Base-by-base conservation (phyloP, 2,113 vertebrate genomes). In the Polypterus bichir region DNA sequence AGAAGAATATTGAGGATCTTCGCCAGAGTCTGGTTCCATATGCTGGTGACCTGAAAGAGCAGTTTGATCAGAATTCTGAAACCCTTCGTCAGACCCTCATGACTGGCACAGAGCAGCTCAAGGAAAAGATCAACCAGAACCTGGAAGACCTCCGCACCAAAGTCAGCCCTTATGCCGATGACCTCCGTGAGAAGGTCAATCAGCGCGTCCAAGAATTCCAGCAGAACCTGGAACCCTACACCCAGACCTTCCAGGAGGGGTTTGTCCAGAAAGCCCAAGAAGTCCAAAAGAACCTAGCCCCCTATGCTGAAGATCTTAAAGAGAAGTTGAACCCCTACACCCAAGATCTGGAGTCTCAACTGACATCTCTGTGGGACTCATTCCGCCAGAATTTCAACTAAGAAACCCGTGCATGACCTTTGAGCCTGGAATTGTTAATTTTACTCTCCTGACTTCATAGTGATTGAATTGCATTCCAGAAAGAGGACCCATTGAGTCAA, bases 1-100 rank as follows among this genome's bases (percentile, higher is more conserved):
- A 86, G 72, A 10, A 65, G 62, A 87, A 73, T 49, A 75, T 95
- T 66, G 81, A 91, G 63, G 81, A 81, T 60, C 75, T 94, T 44
- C 81, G 70, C 44, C 71, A 54, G 0, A 78, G 80, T 8, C 74
- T 81, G 0, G 67, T 69, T 47, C 54, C 74, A 4, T 64, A 71
- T 46, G 71, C 71, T 0, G 65, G 79, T 44, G 54, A 64, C 4
- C 10, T 67, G 7, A 66, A 51, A 9, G 52, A 57, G 3, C 65
- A 54, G 46, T 51, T 67, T 10, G 27, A 67, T 67, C 65, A 77
- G 63, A 74, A 73, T 9, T 6, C 76, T 1, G 77, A 81, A 6
- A 46, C 71, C 62, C 67, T 84, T 68, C 76, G 69, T 53, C 45
- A 65, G 65, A 68, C 70, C 47, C 62, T 82, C 64, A 11, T 61